Base-by-base conservation (phyloP, 1,140 invertebrate species). In the Pseudoatta argentina region DNA sequence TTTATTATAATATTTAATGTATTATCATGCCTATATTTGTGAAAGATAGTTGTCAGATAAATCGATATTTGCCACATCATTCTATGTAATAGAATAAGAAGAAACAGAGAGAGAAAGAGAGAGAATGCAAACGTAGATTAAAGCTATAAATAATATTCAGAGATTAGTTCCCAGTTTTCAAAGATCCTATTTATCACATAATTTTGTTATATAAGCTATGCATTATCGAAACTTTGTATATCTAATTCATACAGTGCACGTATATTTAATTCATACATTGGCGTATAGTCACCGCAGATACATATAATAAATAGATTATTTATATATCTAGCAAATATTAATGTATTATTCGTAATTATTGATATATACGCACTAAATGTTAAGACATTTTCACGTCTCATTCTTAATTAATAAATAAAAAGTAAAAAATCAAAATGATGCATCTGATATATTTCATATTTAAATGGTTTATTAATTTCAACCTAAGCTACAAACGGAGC, bases 271-370 rank as follows among this genome's bases (percentile, higher is more conserved):
- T 63, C 44, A 14, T 30, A 16, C 14, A 48, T 67, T 21, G 39
- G 16, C 2, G 2, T 14, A 21, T 16, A 30, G 12, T 7, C 3
- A 51, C 64, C 18, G n/a, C 5, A 30, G 24, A 44, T 34, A 53
- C 27, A 53, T 21, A 30, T 30, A 24, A 66, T 34, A 18, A 59
- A 39, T 39, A 78, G 14, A 66, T 78, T 77, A 51, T 64, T 66
- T 66, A 30, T 30, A 2, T 44, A 63, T 16, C 64, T 30, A 79
- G 44, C n/a, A 79, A n/a, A 48, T 7, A 21, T 30, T 6, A 77
- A 63, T 7, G 44, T 18, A 24, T 76, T 57, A 21, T 66, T 34
- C 10, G 39, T 44, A 6, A 6, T 51, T 44, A 16, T 21, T 63
- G 14, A 24, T 64, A 30, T 3, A 6, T 63, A 14, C 12, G 21